Base-by-base conservation (phyloP, 2,113 vertebrate species). In the Pao palembangensis region DNA sequence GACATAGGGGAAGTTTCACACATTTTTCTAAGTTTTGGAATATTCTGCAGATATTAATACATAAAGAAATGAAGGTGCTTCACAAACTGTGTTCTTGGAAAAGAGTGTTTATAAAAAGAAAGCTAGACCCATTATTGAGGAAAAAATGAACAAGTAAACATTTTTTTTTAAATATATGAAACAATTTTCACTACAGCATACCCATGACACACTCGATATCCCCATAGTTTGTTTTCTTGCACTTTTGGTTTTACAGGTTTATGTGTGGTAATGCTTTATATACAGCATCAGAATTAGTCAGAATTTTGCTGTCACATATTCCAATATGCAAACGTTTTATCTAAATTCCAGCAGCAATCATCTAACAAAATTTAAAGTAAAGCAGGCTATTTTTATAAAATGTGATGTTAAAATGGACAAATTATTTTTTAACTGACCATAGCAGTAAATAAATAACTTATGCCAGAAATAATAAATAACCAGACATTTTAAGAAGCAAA, bases 81-180 rank as follows among this genome's bases (percentile, higher is more conserved):
- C 1, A 38, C 34, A 34, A 34, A 38, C 34, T 12, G 34, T 81
- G 34, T 81, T 85, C 34, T 81, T 82, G 60, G 43, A 86, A 88
- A 78, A 82, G 5, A 25, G 66, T 88, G 66, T 88, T 85, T 84
- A 85, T 84, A 74, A 61, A 80, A 83, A 70, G 34, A 64, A 44
- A 67, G 55, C 71, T 47, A 78, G 8, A 2, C 6, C 31, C 31
- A 34, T 34, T 2, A 34, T 34, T 1, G 8, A 34, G 31, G 23
- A 21, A 68, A 20, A 67, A 51, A 68, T 44, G 61, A 73, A 68
- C 8, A 63, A 71, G 55, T 68, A 55, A n/a, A n/a, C n/a, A n/a
- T 51, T 58, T 55, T 42, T 55, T 57, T 51, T 60, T 1, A 34
- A 50, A 74, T 64, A 51, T 21, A 71, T 57, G 41, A 38, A 25